These are phyloP conservation scores for Caenorhabditis tropicalis DNA, from an alignment of 1,140 invertebrate genomes.

Conservation along the genomic window DNA sequence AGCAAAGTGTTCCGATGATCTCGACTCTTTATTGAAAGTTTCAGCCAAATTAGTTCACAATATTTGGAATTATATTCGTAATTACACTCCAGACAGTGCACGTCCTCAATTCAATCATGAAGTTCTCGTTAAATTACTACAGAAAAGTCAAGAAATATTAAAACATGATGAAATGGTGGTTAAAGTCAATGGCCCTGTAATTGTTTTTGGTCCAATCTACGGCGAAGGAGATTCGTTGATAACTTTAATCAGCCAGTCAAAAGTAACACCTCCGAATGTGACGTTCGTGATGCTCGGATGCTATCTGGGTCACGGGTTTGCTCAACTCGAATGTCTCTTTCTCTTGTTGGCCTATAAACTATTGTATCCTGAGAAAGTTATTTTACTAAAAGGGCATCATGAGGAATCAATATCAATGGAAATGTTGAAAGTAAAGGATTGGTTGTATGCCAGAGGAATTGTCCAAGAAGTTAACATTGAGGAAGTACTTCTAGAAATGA, in stretches of 20 bases:
- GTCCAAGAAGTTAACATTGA: background rate
- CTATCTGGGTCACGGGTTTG: slow-evolving; percentile 20
- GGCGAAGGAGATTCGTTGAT: slow-evolving; percentile 21
- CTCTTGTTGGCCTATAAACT: background rate
- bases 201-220: background rate
- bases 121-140: background rate
- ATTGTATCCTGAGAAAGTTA: background rate
- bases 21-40: background rate
- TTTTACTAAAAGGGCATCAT: slow-evolving; percentile 2
- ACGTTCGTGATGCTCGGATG: background rate
- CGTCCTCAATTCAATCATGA: background rate
- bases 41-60: background rate
- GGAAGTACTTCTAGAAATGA: background rate
- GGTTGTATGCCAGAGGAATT: background rate
- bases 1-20: background rate
- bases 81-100: background rate
- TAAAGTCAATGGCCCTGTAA: background rate
- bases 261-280: background rate
- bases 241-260: background rate
- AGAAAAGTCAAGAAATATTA: background rate
- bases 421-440: slow-evolving; percentile 31
- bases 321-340: slow-evolving; percentile 4
- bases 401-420: slow-evolving; percentile 28
- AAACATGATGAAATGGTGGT: slow-evolving; percentile 9
- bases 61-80: background rate